phyloP scores from a whole-genome alignment of 2,888 invertebrate species.

The Sipunculus nudus region DNA sequence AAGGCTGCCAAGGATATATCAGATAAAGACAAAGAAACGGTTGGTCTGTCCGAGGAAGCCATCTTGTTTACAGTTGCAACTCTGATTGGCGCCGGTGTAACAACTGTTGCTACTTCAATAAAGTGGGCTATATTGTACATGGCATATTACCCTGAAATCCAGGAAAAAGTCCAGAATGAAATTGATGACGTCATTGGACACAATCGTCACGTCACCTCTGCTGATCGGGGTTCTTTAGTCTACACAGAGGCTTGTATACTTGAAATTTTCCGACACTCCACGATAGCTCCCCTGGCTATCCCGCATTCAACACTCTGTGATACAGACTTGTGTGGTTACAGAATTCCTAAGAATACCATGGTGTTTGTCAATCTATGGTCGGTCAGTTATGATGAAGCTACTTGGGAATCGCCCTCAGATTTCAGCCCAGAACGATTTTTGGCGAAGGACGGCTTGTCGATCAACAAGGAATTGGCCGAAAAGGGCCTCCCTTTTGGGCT shows the following conservation, averaged over 20 bases:
- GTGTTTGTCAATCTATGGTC: slow-evolving; percentile 57
- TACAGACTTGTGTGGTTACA: slow-evolving; percentile 38
- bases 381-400: slow-evolving; percentile 46
- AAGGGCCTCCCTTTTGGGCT: slow-evolving; percentile 51
- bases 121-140: slow-evolving; percentile 55
- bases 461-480: slow-evolving; percentile 40
- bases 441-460: slow-evolving; percentile 29
- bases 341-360: slow-evolving; percentile 47
- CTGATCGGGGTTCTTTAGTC: slow-evolving; percentile 45
- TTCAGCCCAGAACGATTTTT: slow-evolving; percentile 52
- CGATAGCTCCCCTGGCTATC: slow-evolving; percentile 55
- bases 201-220: slow-evolving; percentile 38
- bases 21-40: slow-evolving; percentile 42
- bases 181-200: slow-evolving; percentile 44
- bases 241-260: slow-evolving; percentile 51
- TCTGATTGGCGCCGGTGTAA: slow-evolving; percentile 58
- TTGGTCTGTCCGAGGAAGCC: slow-evolving; percentile 47
- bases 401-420: slow-evolving; percentile 49
- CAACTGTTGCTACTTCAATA: slow-evolving; percentile 53
- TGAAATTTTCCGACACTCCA: slow-evolving; percentile 50
- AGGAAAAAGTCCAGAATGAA: slow-evolving; percentile 50
- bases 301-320: slow-evolving; percentile 53
- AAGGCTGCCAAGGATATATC: slow-evolving; percentile 42
- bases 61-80: slow-evolving; percentile 55
- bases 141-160: slow-evolving; percentile 49